phyloP scores from a whole-genome alignment of 2,888 invertebrate genomes.

The Athalia rosae region DNA sequence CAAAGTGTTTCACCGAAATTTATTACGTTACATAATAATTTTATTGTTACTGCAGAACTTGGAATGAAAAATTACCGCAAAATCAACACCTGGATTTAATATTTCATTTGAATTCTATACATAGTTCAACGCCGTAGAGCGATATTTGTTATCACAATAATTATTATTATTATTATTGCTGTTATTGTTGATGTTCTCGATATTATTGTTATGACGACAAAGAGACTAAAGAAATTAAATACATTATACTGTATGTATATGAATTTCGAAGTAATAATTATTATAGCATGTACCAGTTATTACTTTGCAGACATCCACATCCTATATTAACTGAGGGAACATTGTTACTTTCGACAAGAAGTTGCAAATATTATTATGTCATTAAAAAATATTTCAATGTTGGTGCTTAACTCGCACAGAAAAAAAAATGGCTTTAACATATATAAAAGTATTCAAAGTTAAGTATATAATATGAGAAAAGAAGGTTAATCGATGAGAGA shows the following conservation, averaged over 20 bases:
- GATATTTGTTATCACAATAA: no score
- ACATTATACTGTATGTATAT: no score
- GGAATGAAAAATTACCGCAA: no score
- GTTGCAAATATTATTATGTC: conserved; percentile 39
- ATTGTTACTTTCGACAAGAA: conserved; percentile 1
- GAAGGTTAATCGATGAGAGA: conserved; percentile 7
- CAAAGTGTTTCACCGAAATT: conserved; percentile 22
- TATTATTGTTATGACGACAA: no score
- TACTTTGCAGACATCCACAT: background rate
- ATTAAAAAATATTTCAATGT: conserved; percentile 40
- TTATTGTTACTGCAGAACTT: no score
- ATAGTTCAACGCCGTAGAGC: no score
- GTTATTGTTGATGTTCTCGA: no score
- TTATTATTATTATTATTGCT: no score
- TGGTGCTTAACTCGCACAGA: conserved; percentile 43
- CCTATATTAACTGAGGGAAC: no score
- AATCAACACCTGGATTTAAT: background rate
- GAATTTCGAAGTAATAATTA: no score
- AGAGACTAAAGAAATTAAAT: no score
- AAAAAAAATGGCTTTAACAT: conserved; percentile 38
- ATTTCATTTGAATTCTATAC: background rate
- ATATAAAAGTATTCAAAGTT: conserved; percentile 36
- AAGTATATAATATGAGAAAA: conserved; percentile 13
- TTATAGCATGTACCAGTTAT: conserved; percentile 41
- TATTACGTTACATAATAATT: background rate